Conservation (phyloP, 2,113 vertebrate genomes). For the Cheilinus undulatus region DNA sequence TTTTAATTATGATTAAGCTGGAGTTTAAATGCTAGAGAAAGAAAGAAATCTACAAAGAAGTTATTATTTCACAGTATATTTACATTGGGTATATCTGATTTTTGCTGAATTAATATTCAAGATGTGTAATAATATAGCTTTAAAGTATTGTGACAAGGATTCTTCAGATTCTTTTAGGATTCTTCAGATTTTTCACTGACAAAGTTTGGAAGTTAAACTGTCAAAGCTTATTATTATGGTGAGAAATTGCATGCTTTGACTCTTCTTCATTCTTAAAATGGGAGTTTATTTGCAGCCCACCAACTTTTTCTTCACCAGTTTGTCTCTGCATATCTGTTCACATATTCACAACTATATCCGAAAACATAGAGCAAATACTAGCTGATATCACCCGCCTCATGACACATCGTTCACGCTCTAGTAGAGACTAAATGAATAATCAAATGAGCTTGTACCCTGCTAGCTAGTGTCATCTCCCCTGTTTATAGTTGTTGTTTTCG, state of each 20-base stretch:
- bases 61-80: no score
- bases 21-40: no score
- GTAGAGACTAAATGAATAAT: constrained; percentile 19
- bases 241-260: background rate
- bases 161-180: no score
- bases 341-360: background rate
- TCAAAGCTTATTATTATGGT: background rate
- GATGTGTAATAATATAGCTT: no score
- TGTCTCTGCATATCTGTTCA: background rate
- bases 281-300: no score
- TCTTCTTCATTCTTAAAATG: background rate
- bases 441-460: constrained; percentile 16
- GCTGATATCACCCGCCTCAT: background rate
- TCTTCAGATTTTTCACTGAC: no score
- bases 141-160: no score
- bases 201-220: no score
- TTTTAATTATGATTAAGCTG: no score
- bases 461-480: background rate
- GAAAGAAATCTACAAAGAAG: no score
- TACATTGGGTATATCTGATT: no score
- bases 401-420: background rate
- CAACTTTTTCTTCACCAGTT: background rate
- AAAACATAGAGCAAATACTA: background rate
- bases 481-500: constrained; percentile 14
- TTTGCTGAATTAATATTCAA: no score